These are phyloP conservation scores for Aldabrachelys gigantea DNA, from an alignment of 2,113 vertebrate species.

Conservation along the genomic window DNA sequence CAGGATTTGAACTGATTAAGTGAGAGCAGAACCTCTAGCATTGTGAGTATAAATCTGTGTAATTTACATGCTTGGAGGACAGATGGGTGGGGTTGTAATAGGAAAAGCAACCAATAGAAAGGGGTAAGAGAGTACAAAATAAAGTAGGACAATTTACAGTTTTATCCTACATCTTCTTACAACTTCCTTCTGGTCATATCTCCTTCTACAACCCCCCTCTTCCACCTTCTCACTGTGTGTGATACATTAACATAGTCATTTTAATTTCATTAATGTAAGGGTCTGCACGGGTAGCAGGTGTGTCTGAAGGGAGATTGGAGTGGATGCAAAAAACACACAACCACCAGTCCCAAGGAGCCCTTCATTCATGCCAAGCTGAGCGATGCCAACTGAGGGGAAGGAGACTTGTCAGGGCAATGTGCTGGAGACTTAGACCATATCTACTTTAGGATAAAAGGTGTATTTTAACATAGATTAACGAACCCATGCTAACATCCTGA, in stretches of 20 bases:
- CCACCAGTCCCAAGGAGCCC: background rate
- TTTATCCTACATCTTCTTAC: background rate
- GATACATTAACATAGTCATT: background rate
- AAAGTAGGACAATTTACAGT: background rate
- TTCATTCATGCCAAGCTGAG: rapidly evolving
- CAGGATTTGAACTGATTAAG: constrained; percentile 17
- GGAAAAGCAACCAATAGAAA: background rate
- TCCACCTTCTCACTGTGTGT: background rate
- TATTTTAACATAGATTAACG: background rate
- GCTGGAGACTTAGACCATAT: background rate
- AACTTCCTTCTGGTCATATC: rapidly evolving
- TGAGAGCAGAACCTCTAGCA: background rate
- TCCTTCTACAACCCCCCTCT: background rate
- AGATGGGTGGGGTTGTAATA: background rate
- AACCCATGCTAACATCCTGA: rapidly evolving
- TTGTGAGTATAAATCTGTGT: background rate
- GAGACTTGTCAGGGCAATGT: background rate
- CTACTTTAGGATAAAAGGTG: background rate
- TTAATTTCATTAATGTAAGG: background rate
- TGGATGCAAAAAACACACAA: background rate
- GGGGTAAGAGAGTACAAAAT: background rate
- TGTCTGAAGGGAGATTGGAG: background rate
- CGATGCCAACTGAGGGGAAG: background rate
- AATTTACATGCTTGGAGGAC: background rate
- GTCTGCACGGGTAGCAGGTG: background rate